Evolutionary conservation across 2,797 vertebrate species (phyloP), one percentile per base, ranked within the genome.

Genomic region (Spea hammondii): DNA sequence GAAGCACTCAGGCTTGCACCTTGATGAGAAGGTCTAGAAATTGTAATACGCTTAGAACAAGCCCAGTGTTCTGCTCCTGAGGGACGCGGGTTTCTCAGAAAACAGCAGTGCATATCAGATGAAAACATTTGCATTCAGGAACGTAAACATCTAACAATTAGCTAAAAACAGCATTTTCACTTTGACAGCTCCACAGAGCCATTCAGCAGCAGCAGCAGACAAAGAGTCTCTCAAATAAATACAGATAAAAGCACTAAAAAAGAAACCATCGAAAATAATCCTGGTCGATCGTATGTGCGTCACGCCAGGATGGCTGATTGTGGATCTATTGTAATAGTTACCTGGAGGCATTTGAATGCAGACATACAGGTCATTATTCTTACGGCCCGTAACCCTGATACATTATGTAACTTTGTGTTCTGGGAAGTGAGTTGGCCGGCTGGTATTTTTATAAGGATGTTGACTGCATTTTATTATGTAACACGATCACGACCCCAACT

Each of bases 71-170:
- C 62, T 14, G 32, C 7, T 81, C 79, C 69, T 59, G 11, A 62
- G 79, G 62, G 79, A 77, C 64, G 32, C 8, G 14, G 8, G 72
- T 62, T 77, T 81, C 79, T 76, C 72, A 66, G 67, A 76, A 81
- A 77, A 81, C 69, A 81, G 64, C 66, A 54, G 48, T 55, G 79
- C 79, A 72, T 81, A 81, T 62, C 74, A 72, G 79, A 77, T 81
- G 68, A 81, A 81, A 81, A 77, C 79, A 81, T 81, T 81, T 81
- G 70, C 74, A 81, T 81, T 80, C 66, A 47, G 59, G 69, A 68
- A 54, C 62, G 69, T 73, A 81, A 81, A 81, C 74, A 81, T 72
- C 64, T 54, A 72, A 72, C 79, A 81, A 81, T 81, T 81, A 81
- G 74, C 74, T 77, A 81, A 72, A 80, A 80, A 45, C 74, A 67